These are phyloP conservation scores for Matsumyia berberina DNA, from an alignment of 2,888 invertebrate genomes.

Conservation along the genomic window DNA sequence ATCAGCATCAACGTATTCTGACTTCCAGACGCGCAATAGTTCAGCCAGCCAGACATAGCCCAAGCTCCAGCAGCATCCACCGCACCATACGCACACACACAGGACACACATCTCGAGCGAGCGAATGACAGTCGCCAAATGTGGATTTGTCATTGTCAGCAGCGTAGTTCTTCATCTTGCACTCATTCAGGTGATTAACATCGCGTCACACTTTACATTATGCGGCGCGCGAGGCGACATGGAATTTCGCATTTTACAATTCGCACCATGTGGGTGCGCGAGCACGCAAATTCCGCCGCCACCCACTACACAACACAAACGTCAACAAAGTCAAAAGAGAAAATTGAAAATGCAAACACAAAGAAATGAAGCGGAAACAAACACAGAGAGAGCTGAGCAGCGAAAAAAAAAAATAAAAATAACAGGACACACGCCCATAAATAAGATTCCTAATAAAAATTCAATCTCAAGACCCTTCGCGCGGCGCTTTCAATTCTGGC, in stretches of 20 bases:
- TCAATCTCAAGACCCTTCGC: constrained; percentile 75
- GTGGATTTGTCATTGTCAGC: constrained; percentile 84
- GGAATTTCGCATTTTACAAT: constrained; percentile 69
- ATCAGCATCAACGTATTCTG: constrained; percentile 31
- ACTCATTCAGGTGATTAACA: constrained; percentile 84
- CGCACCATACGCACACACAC: constrained; percentile 16
- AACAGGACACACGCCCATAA: constrained; percentile 69
- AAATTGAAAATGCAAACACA: constrained; percentile 67
- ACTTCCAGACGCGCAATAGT: constrained; percentile 63
- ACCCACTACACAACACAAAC: constrained; percentile 43
- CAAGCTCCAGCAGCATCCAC: constrained; percentile 14
- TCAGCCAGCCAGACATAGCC: constrained; percentile 57
- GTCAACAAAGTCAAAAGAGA: constrained; percentile 67
- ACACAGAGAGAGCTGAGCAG: not conserved
- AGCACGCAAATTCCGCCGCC: constrained; percentile 65
- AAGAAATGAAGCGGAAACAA: constrained; percentile 49
- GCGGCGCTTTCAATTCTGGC: constrained; percentile 63
- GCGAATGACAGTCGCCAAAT: constrained; percentile 77
- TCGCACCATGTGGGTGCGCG: constrained; percentile 63
- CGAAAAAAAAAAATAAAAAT: constrained; percentile 10
- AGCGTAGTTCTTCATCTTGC: constrained; percentile 80
- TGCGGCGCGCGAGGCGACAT: constrained; percentile 73
- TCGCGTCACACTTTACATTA: constrained; percentile 77
- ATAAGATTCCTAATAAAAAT: constrained; percentile 77
- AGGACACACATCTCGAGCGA: constrained; percentile 49